Conservation (phyloP, 2,888 invertebrate species). For the Amphiduros pacificus region DNA sequence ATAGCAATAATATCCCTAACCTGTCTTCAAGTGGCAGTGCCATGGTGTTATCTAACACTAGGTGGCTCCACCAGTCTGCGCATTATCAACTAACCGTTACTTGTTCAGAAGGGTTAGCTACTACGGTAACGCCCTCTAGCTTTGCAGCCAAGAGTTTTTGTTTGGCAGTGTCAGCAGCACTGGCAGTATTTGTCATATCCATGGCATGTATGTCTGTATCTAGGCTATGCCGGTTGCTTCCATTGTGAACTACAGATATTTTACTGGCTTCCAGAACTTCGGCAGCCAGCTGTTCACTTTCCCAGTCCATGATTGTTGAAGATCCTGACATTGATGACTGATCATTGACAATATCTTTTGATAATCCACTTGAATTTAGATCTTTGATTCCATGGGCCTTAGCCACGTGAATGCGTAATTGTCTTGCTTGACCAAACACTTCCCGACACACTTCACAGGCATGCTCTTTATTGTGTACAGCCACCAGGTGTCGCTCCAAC, state of each 20-base stretch:
- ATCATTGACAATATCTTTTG: too few relatives aligned
- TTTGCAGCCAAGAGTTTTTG: not conserved
- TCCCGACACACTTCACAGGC: constrained; percentile 10
- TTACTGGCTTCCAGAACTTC: not conserved
- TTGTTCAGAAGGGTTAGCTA: constrained; percentile 15
- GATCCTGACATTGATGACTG: too few relatives aligned
- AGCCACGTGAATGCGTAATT: constrained; percentile 1
- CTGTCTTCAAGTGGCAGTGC: too few relatives aligned
- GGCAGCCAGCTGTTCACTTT: not conserved
- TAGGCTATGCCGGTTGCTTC: not conserved
- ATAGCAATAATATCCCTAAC: too few relatives aligned
- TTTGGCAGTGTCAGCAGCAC: not conserved
- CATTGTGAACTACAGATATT: not conserved
- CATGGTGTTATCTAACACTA: too few relatives aligned
- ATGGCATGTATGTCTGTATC: not conserved
- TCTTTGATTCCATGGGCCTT: constrained; percentile 12
- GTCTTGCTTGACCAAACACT: constrained; percentile 3
- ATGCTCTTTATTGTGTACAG: constrained; percentile 11
- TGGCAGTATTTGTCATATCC: not conserved
- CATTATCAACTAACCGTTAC: constrained; percentile 15
- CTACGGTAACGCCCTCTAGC: constrained; percentile 8
- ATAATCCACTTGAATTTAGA: too few relatives aligned
- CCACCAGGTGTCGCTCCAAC: constrained; percentile 18
- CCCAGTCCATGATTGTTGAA: too few relatives aligned
- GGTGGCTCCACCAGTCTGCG: not conserved